These are phyloP conservation scores for Xiphias gladius DNA, from an alignment of 2,113 vertebrate species.

Conservation along the genomic window DNA sequence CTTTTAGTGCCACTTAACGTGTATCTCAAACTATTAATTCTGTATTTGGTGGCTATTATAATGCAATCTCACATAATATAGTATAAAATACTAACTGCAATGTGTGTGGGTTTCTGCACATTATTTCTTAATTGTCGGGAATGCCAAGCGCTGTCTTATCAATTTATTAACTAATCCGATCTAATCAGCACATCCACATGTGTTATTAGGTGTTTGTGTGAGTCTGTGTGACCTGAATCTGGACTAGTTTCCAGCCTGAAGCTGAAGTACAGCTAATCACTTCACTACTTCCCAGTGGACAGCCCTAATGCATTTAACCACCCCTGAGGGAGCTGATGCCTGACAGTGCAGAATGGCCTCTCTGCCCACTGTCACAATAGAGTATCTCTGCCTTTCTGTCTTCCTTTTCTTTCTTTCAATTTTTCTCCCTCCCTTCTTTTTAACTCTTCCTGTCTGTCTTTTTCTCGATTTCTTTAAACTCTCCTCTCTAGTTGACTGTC, in stretches of 20 bases:
- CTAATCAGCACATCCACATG: neutral
- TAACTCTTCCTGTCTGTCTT: conserved; percentile 27
- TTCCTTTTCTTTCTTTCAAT: conserved; percentile 6
- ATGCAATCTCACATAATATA: neutral
- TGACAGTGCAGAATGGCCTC: conserved; percentile 64
- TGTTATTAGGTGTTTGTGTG: conserved; percentile 30
- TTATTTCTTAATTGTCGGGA: neutral
- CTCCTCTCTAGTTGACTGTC: conserved; percentile 17
- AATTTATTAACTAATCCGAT: neutral
- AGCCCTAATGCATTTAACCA: conserved; percentile 70
- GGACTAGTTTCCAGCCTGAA: conserved; percentile 42
- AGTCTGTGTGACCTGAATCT: conserved; percentile 42
- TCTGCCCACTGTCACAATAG: conserved; percentile 51
- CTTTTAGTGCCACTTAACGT: neutral
- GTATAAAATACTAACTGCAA: neutral
- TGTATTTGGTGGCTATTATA: too few relatives aligned
- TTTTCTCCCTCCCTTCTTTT: conserved; percentile 16
- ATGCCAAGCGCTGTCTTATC: neutral
- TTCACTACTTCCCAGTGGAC: conserved; percentile 63
- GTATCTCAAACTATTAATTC: neutral
- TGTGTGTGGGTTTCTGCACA: neutral
- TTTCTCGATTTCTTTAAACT: conserved; percentile 42
- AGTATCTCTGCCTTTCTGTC: conserved; percentile 17
- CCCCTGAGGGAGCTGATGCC: conserved; percentile 66
- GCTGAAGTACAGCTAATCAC: conserved; percentile 75